Evolutionary conservation across 2,797 vertebrate genomes (phyloP).

Genomic region (Pagetopsis macropterus): DNA sequence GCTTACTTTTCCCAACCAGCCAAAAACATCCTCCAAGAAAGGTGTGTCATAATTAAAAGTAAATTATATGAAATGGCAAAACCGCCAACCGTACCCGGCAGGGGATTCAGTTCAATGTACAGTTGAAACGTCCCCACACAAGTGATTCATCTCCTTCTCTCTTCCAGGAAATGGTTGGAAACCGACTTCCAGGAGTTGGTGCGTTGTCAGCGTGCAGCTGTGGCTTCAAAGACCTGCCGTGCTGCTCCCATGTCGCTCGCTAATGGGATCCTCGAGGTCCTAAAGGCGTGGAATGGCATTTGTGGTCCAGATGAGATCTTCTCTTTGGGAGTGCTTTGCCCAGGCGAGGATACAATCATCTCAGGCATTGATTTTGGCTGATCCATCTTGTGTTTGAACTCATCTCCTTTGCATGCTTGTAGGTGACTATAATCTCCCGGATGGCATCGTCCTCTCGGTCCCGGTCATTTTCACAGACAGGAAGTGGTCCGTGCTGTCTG

Average conservation of each 20-base stretch:
- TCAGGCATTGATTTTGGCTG: background rate
- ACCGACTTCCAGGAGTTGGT: constrained; percentile 80
- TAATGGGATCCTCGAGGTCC: constrained; percentile 80
- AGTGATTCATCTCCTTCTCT: background rate
- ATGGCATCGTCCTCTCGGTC: constrained; percentile 87
- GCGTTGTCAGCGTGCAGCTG: constrained; percentile 42
- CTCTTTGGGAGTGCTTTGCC: constrained; percentile 86
- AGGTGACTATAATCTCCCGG: constrained; percentile 87
- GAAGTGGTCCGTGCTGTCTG: constrained; percentile 79
- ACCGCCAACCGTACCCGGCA: background rate
- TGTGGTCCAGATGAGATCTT: constrained; percentile 77
- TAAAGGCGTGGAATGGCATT: constrained; percentile 87
- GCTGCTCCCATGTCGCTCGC: constrained; percentile 78
- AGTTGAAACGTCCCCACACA: constrained; percentile 16
- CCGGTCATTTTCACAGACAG: constrained; percentile 88
- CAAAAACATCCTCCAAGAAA: constrained; percentile 84
- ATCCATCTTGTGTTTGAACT: background rate
- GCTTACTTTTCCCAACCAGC: constrained; percentile 80
- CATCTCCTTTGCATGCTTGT: background rate
- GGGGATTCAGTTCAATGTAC: constrained; percentile 18
- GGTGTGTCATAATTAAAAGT: constrained; percentile 72
- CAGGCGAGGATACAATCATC: constrained; percentile 76
- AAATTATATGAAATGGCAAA: constrained; percentile 3
- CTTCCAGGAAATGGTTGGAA: constrained; percentile 85
- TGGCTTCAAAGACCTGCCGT: constrained; percentile 57